These are phyloP conservation scores for Eupithecia insigniata DNA, from an alignment of 2,888 invertebrate species.

Conservation along the genomic window DNA sequence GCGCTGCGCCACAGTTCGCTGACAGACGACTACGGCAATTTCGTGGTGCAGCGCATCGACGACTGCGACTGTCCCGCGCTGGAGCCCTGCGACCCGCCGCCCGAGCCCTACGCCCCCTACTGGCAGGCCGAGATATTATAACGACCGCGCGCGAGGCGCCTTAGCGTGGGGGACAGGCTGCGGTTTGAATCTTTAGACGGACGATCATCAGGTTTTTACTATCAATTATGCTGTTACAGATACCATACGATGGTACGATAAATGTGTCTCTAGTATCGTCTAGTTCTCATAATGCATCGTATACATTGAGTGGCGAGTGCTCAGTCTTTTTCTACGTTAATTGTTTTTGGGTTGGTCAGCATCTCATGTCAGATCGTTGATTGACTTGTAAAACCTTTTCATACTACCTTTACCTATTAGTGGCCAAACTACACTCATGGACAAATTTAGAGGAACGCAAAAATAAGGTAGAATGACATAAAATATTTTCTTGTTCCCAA, in stretches of 20 bases:
- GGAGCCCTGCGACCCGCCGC: constrained; percentile 33
- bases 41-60: constrained; percentile 71
- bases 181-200: constrained; percentile 1
- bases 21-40: constrained; percentile 83
- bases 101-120: constrained; percentile 46
- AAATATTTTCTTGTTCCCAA: too few species aligned
- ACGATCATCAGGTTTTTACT: constrained; percentile 2
- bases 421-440: constrained; percentile 2
- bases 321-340: too few species aligned
- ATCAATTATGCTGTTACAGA: background rate
- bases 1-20: constrained; percentile 74
- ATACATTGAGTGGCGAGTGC: too few species aligned
- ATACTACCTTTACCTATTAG: background rate
- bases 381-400: background rate
- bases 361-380: background rate
- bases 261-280: too few species aligned
- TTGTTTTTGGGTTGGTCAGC: background rate
- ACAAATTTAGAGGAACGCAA: too few species aligned
- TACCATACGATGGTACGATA: too few species aligned
- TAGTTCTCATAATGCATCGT: too few species aligned
- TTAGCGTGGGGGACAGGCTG: background rate
- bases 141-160: constrained; percentile 6
- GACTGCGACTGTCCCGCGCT: constrained; percentile 75
- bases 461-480: too few species aligned
- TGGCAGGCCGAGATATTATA: constrained; percentile 53